These are phyloP conservation scores for Chiloscyllium plagiosum DNA, from an alignment of 2,113 vertebrate species.

Conservation along the genomic window DNA sequence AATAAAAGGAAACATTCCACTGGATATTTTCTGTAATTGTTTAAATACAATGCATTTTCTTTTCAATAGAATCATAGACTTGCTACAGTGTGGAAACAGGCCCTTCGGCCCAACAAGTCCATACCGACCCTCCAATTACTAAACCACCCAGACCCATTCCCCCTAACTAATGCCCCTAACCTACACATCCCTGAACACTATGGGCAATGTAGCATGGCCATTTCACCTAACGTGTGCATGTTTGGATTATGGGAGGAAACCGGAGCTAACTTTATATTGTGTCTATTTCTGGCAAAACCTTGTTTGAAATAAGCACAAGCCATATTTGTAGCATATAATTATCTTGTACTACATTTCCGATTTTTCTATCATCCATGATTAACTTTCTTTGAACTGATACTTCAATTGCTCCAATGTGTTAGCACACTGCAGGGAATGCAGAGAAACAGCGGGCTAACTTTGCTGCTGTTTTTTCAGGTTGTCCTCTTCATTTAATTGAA, in stretches of 20 bases:
- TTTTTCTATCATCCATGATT: not conserved
- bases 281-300: not conserved
- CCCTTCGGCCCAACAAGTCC: too few relatives aligned
- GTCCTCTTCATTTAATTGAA: conserved; percentile 16
- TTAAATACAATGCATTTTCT: not conserved
- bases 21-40: not conserved
- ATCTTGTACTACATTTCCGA: not conserved
- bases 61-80: too few relatives aligned
- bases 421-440: not conserved
- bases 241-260: too few relatives aligned
- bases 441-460: not conserved
- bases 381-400: not conserved
- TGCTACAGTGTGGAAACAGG: too few relatives aligned
- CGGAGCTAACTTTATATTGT: not conserved
- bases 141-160: too few relatives aligned
- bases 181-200: too few relatives aligned
- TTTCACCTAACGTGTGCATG: too few relatives aligned
- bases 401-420: not conserved
- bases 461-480: not conserved
- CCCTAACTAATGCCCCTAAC: too few relatives aligned
- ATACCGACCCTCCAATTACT: too few relatives aligned
- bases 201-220: too few relatives aligned
- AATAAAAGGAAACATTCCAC: too few relatives aligned
- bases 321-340: not conserved
- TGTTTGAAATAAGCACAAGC: not conserved